These are phyloP conservation scores for Habrosyne pyritoides DNA, from an alignment of 2,888 invertebrate species.

Conservation along the genomic window DNA sequence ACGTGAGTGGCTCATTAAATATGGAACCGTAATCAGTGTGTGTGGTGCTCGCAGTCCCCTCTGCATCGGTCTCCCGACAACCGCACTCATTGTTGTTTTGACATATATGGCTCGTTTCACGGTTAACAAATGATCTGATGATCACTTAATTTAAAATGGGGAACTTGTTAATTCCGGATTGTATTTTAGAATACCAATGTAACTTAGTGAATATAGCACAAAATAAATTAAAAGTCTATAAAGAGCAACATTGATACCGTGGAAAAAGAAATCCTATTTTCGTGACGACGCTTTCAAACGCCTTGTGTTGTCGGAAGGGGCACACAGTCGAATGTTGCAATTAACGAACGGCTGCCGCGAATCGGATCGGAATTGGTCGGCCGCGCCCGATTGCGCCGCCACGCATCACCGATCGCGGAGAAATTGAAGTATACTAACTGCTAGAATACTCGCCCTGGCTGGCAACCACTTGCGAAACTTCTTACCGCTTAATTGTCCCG, in stretches of 20 bases:
- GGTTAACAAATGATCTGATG: constrained; percentile 2
- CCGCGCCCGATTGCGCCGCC: constrained; percentile 78
- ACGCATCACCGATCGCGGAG: constrained; percentile 74
- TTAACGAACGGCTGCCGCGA: constrained; percentile 59
- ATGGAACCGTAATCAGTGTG: constrained; percentile 77
- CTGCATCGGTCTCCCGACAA: constrained; percentile 52
- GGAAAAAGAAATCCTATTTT: constrained; percentile 39
- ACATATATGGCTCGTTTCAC: constrained; percentile 30
- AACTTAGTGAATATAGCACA: constrained; percentile 11
- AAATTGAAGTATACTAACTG: constrained; percentile 76
- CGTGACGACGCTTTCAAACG: constrained; percentile 56
- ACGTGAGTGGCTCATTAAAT: constrained; percentile 78
- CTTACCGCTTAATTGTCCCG: constrained; percentile 63
- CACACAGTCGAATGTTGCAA: constrained; percentile 67
- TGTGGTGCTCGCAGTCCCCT: constrained; percentile 65
- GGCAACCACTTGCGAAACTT: constrained; percentile 75
- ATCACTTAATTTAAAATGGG: background rate
- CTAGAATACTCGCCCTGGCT: constrained; percentile 59
- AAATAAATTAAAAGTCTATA: constrained; percentile 18
- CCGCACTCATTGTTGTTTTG: constrained; percentile 55
- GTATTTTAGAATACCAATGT: background rate
- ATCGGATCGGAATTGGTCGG: constrained; percentile 77
- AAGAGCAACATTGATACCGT: constrained; percentile 27
- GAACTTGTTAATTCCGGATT: background rate
- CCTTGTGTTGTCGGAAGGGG: constrained; percentile 59